Base-by-base conservation (phyloP, 2,797 vertebrate species). In the Molossus alvarezi region DNA sequence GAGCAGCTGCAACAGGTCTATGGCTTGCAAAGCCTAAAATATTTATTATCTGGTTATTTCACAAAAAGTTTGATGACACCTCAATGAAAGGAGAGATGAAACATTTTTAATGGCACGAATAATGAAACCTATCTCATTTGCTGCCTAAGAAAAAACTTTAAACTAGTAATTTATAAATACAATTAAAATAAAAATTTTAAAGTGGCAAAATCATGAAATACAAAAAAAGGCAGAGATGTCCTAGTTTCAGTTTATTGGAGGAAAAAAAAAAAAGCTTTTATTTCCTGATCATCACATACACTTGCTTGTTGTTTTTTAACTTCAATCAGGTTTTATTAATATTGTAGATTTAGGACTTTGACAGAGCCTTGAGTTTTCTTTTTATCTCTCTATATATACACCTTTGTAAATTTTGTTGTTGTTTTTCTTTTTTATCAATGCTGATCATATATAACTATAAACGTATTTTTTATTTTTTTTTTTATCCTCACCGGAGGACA, bases 171-270 rank as follows among this genome's bases (percentile, higher is more conserved):
- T 88, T 51, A 76, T 6, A 94, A 73, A 91, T 65, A 85, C 2
- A 94, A 87, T 71, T 62, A 58, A 94, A 90, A 85, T 53, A 27
- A 81, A 88, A 84, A 76, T 45, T 37, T 84, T 58, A 87, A 20
- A 72, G 8, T 53, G 58, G 33, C 10, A 90, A 88, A 93, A 87
- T 67, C 60, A 91, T 72, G 14, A 88, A 83, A 93, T 51, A 75
- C 10, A 88, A 60, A 90, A 58, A 81, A 93, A 58, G 17, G 21
- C 37, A 18, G 0, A 64, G 0, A 27, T 76, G 21, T 73, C 94
- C 37, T 21, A 88, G 20, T 75, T 81, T 69, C 23, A 76, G 20
- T 88, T 73, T 89, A 65, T 25, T n/a, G n/a, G 80, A 55, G 67
- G 33, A 33, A 15, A 15, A 21, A 1, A 69, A 69, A 77, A 80